Percentiles rank a stretch among this genome's conserved stretches.
These are phyloP conservation scores for Papilio polyxenes DNA, from an alignment of 1,140 invertebrate genomes.

Conservation along the genomic window DNA sequence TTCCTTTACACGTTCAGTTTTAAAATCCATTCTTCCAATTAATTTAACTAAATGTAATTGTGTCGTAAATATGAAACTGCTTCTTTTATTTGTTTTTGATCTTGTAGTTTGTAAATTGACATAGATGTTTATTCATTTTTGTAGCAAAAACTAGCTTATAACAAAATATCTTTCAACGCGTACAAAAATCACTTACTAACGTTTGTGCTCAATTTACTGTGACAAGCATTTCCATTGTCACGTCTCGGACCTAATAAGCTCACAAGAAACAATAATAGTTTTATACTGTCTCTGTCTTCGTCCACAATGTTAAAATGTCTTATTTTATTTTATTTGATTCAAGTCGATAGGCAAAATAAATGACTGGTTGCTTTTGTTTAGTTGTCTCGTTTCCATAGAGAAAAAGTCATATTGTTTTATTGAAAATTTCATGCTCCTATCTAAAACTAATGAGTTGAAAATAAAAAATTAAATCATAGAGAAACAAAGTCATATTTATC, in stretches of 20 bases:
- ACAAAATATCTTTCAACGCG: constrained; percentile 6
- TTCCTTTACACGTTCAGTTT: not conserved
- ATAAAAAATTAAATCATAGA: not conserved
- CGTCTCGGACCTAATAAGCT: constrained; percentile 14
- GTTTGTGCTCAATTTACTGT: constrained; percentile 16
- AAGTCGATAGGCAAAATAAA: not conserved
- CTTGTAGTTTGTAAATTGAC: not conserved
- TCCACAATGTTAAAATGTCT: not conserved
- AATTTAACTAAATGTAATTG: not conserved
- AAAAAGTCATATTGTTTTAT: constrained; percentile 1
- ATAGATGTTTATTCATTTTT: constrained; percentile 7
- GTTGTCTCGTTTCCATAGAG: not conserved
- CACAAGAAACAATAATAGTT: not conserved
- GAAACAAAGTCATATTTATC: not conserved
- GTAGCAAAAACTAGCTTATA: constrained; percentile 5
- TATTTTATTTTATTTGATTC: constrained; percentile 13
- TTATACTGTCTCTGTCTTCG: not conserved
- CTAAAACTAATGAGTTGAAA: not conserved
- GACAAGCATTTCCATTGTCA: constrained; percentile 25
- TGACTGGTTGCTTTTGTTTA: not conserved
- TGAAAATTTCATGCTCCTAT: constrained; percentile 16
- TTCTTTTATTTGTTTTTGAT: not conserved
- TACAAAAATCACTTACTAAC: constrained; percentile 24
- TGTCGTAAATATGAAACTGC: not conserved
- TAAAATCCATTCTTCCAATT: not conserved